These are phyloP conservation scores for Epinotia nisella DNA, from an alignment of 2,888 invertebrate genomes.

Conservation along the genomic window DNA sequence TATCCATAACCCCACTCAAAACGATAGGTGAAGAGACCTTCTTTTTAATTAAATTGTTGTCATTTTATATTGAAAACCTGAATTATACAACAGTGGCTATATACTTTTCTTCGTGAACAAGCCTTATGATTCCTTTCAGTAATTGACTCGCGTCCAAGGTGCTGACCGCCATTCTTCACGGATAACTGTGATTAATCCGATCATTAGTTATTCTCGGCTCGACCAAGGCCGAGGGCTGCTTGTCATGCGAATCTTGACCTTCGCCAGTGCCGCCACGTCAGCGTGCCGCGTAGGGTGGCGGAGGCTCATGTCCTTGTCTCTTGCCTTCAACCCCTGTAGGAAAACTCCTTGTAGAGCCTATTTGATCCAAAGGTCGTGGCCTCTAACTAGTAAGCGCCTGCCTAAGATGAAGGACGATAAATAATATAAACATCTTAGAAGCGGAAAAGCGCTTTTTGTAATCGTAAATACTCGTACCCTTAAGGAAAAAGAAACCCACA, in stretches of 20 bases:
- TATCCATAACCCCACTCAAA: too few relatives aligned
- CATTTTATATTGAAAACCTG: too few relatives aligned
- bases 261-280: conserved; percentile 54
- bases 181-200: conserved; percentile 47
- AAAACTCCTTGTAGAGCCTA: conserved; percentile 54
- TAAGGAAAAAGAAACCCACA: background rate
- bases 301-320: conserved; percentile 53
- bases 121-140: background rate
- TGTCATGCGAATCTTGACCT: conserved; percentile 53
- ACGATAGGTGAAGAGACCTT: too few relatives aligned
- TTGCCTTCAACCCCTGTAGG: conserved; percentile 56
- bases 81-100: too few relatives aligned
- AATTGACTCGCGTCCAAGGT: conserved; percentile 24
- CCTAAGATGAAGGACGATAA: conserved; percentile 50
- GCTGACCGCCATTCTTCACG: conserved; percentile 36
- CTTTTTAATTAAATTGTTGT: too few relatives aligned
- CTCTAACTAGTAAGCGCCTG: conserved; percentile 53
- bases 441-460: background rate
- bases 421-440: conserved; percentile 23
- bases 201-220: conserved; percentile 45
- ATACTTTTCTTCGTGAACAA: too few relatives aligned
- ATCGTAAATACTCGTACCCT: background rate
- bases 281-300: conserved; percentile 34
- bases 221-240: conserved; percentile 50
- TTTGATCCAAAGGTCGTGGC: conserved; percentile 62